A percentile compares a stretch with the other conserved stretches of the same genome.
Conservation (phyloP, 2,113 vertebrate species). For the Platysternon megacephalum region DNA sequence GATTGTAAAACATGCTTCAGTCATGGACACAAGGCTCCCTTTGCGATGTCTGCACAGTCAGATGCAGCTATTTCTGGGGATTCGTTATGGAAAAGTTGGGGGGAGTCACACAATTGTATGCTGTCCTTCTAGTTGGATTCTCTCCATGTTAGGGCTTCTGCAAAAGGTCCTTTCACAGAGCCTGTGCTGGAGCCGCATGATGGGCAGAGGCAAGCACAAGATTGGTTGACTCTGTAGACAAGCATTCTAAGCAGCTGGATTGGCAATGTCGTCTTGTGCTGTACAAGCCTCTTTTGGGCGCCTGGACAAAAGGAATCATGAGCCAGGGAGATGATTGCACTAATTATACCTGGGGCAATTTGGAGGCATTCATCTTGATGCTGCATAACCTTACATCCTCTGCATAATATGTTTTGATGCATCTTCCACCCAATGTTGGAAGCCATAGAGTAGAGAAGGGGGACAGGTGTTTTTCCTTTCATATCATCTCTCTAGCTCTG, state of each 20-base stretch:
- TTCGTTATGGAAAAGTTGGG: background rate
- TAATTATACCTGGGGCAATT: background rate
- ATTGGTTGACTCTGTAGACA: slow-evolving; percentile 22
- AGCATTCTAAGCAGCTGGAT: background rate
- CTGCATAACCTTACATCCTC: background rate
- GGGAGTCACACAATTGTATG: rapidly evolving
- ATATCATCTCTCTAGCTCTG: background rate
- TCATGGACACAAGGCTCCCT: background rate
- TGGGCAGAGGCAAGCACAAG: background rate
- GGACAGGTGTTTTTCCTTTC: background rate
- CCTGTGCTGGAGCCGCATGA: rapidly evolving
- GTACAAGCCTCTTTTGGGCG: background rate
- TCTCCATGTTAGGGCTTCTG: background rate
- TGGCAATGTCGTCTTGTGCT: slow-evolving; percentile 47
- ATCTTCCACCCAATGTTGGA: background rate
- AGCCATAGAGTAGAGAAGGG: background rate
- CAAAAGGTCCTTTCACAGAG: background rate
- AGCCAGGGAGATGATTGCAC: slow-evolving; percentile 10
- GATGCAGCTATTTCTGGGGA: background rate
- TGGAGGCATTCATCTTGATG: background rate
- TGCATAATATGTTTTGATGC: background rate
- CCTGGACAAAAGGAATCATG: slow-evolving; percentile 53
- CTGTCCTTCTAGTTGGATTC: rapidly evolving
- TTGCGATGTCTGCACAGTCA: background rate
- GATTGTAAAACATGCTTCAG: background rate